Evolutionary conservation across 2,113 vertebrate species (phyloP), one percentile per base, ranked within the genome.

Genomic region (Conger conger): DNA sequence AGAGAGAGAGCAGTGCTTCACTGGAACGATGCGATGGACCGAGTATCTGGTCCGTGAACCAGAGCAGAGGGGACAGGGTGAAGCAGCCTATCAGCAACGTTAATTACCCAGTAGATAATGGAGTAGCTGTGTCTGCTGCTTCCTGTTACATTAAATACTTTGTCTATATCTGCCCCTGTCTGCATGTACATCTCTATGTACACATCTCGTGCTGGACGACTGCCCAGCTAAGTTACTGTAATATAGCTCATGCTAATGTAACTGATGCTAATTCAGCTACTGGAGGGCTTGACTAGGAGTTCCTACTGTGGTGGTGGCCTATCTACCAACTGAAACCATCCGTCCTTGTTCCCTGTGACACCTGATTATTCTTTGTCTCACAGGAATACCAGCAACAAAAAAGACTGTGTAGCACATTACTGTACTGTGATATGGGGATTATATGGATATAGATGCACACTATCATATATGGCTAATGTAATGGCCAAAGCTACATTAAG

Each of bases 101-200:
- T 79, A 80, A 80, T 84, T 84, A 80, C 1, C 30, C 20, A 42
- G 77, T 9, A 60, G 8, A 63, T 42, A 40, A 42, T 17, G 83
- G n/a, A n/a, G n/a, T n/a, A n/a, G n/a, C n/a, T 13, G 54, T 20
- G 30, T 60, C 50, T 60, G 54, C 83, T 33, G 20, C 30, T 57
- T 40, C 36, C 76, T 84, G 50, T 35, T 45, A 30, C 54, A 73
- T 37, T 38, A 78, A 77, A 5, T 20, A n/a, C 68, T 37, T 38
- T n/a, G 33, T 38, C 33, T 54, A n/a, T 23, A 7, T 84, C 53
- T n/a, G 38, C 53, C 35, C 37, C 23, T 8, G 27, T 84, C 45
- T 33, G 37, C 45, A 38, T 60, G 5, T 27, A 63, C 20, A 63
- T 63, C 57, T 8, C 18, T 27, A 63, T 23, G 0, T 11, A 27